Percentiles rank a stretch among this genome's conserved stretches.
phyloP scores from a whole-genome alignment of 1,140 invertebrate genomes.

The Eciton burchellii region DNA sequence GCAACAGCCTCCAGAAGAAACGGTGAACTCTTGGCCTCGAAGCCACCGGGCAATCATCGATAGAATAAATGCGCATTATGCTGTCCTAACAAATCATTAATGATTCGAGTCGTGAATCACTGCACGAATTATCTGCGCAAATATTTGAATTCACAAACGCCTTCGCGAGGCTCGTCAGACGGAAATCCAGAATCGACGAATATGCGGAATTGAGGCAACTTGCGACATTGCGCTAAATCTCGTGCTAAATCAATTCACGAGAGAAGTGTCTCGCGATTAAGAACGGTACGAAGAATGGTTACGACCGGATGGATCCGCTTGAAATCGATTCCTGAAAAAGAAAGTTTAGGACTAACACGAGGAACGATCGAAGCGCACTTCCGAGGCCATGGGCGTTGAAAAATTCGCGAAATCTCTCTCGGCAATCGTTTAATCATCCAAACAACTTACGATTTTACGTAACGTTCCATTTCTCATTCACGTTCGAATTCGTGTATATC shows the following conservation, averaged over 20 bases:
- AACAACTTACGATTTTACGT: slow-evolving; percentile 5
- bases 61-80: not conserved
- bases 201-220: not conserved
- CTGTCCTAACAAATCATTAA: not conserved
- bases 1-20: slow-evolving; percentile 9
- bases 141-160: too few species aligned
- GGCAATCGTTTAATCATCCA: slow-evolving; percentile 30
- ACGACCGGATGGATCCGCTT: slow-evolving; percentile 57
- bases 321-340: slow-evolving; percentile 56
- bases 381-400: slow-evolving; percentile 2
- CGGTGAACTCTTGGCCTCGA: slow-evolving; percentile 20
- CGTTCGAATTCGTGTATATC: too few species aligned
- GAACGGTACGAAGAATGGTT: slow-evolving; percentile 44
- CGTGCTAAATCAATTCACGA: too few species aligned
- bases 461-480: not conserved
- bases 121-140: too few species aligned
- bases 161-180: not conserved
- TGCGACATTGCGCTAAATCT: too few species aligned
- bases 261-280: too few species aligned
- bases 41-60: slow-evolving; percentile 6
- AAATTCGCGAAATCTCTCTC: slow-evolving; percentile 28
- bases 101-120: too few species aligned
- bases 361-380: slow-evolving; percentile 30
- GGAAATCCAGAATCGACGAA: not conserved
- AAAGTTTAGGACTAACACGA: slow-evolving; percentile 56